Evolutionary conservation across 2,113 vertebrate species (phyloP).

Genomic region (Oncorhynchus keta): DNA sequence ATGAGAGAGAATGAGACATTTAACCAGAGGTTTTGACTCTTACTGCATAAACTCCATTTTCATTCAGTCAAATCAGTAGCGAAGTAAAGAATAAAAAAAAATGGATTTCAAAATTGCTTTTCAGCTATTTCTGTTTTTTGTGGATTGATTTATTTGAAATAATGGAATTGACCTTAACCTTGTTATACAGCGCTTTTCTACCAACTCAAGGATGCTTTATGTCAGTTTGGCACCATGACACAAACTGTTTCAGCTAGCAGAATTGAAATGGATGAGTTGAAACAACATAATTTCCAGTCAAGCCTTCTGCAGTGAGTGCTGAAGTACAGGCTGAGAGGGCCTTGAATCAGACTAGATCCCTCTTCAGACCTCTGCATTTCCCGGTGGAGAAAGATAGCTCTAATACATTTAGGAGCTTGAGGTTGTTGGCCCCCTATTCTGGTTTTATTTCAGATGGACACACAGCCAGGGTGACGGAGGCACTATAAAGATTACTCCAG

Average conservation of each 20-base stretch:
- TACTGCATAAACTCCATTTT: no score
- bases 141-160: no score
- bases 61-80: no score
- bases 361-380: constrained; percentile 22
- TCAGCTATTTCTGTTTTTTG: no score
- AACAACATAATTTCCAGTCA: constrained; percentile 6
- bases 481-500: constrained; percentile 35
- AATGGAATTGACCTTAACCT: no score
- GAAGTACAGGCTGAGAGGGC: constrained; percentile 7
- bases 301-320: neutral
- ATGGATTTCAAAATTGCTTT: no score
- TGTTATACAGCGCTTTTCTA: no score
- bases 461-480: constrained; percentile 18
- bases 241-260: neutral
- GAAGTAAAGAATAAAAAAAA: no score
- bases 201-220: no score
- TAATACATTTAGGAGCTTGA: constrained; percentile 42
- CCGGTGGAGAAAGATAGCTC: neutral
- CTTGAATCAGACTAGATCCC: constrained; percentile 26
- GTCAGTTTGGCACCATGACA: no score
- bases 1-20: neutral
- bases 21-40: no score
- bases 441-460: constrained; percentile 37
- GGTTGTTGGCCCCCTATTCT: constrained; percentile 4
- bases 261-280: neutral